Conservation (phyloP, 2,113 vertebrate genomes). For the Mesitornis unicolor region DNA sequence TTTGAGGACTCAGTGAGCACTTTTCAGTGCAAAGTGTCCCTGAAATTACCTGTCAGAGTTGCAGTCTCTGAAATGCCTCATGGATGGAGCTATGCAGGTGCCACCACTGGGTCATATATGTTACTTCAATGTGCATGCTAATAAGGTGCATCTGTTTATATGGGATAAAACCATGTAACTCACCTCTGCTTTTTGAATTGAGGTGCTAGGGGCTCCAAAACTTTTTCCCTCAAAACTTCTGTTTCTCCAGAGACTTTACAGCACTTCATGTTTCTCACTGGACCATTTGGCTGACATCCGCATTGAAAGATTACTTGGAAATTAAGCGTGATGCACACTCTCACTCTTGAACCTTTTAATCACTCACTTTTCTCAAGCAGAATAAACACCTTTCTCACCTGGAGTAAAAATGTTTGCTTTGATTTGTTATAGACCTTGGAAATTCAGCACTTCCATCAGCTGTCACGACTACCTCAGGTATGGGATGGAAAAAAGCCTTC, state of each 20-base stretch:
- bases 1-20: not conserved
- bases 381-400: not conserved
- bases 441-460: not conserved
- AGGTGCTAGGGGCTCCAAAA: not conserved
- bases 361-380: not conserved
- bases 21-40: not conserved
- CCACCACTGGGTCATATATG: not conserved
- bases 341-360: not conserved
- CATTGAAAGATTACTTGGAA: not conserved
- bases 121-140: not conserved
- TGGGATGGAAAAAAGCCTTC: not conserved
- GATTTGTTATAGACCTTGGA: not conserved
- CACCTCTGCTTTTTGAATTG: not conserved
- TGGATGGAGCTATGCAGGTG: not conserved
- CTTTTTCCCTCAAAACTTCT: not conserved
- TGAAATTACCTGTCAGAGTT: not conserved
- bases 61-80: not conserved
- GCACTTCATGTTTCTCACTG: not conserved
- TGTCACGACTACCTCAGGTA: not conserved
- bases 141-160: not conserved
- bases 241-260: not conserved
- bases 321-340: not conserved
- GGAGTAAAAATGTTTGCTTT: not conserved
- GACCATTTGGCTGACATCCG: not conserved
- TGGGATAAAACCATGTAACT: not conserved